A percentile compares a stretch with the other conserved stretches of the same genome.
Conservation (phyloP, 2,113 vertebrate species). For the Strigops habroptila region DNA sequence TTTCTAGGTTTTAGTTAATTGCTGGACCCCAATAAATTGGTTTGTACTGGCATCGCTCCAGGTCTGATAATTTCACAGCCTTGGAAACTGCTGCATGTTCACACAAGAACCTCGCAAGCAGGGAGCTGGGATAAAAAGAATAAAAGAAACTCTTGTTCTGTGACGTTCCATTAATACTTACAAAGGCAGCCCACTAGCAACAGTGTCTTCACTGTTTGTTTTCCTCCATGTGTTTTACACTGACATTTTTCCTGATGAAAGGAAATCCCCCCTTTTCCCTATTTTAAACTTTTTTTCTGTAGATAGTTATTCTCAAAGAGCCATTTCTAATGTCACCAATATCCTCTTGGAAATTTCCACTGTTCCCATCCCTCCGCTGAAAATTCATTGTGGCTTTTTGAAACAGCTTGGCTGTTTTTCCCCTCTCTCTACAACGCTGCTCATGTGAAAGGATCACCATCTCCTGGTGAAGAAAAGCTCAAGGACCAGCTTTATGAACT, state of each 20-base stretch:
- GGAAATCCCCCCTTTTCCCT: background rate
- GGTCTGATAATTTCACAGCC: slow-evolving; percentile 78
- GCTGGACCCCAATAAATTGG: slow-evolving; percentile 80
- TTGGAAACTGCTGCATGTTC: slow-evolving; percentile 75
- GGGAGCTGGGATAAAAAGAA: slow-evolving; percentile 57
- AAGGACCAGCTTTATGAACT: background rate
- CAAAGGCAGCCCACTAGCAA: slow-evolving; percentile 39
- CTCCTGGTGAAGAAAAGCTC: background rate
- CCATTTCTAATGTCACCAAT: background rate
- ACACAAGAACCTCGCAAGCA: slow-evolving; percentile 72
- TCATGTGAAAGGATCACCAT: background rate
- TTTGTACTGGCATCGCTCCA: slow-evolving; percentile 78
- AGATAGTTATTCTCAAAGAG: background rate
- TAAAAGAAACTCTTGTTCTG: slow-evolving; percentile 75
- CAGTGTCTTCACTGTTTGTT: slow-evolving; percentile 54
- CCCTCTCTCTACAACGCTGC: background rate
- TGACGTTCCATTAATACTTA: slow-evolving; percentile 55
- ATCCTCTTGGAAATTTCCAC: background rate
- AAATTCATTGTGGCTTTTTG: background rate
- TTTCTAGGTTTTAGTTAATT: slow-evolving; percentile 83
- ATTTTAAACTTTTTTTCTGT: background rate
- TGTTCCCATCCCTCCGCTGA: background rate
- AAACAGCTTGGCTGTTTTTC: background rate
- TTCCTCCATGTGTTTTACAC: background rate
- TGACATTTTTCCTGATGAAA: slow-evolving; percentile 3